Conservation (phyloP, 1,140 invertebrate species). For the Drosophila nannoptera region DNA sequence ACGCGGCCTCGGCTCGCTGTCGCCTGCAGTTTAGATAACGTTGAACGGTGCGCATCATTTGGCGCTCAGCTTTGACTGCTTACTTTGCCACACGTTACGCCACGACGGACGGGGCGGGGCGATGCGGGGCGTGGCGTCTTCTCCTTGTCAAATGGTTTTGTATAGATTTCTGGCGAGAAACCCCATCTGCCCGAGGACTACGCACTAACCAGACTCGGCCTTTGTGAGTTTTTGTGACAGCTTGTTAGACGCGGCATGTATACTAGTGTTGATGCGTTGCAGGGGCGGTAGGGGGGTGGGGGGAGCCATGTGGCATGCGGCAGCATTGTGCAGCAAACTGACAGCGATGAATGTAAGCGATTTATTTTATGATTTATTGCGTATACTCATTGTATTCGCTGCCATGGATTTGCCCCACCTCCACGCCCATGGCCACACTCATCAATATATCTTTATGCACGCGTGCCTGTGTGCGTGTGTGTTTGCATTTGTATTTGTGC, state of each 20-base stretch:
- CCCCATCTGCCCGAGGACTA: neutral
- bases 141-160: slow-evolving; percentile 71
- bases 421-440: slow-evolving; percentile 9
- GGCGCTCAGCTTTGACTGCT: slow-evolving; percentile 66
- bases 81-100: slow-evolving; percentile 57
- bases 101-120: too few species aligned
- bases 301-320: slow-evolving; percentile 27
- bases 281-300: slow-evolving; percentile 12
- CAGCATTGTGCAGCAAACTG: slow-evolving; percentile 64
- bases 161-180: slow-evolving; percentile 62
- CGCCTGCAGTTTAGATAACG: slow-evolving; percentile 72
- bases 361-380: slow-evolving; percentile 78
- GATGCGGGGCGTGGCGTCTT: slow-evolving; percentile 44
- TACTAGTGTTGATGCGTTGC: slow-evolving; percentile 25
- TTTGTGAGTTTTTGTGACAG: slow-evolving; percentile 67
- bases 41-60: slow-evolving; percentile 69
- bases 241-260: slow-evolving; percentile 70
- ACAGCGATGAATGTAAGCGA: slow-evolving; percentile 77
- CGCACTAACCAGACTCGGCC: slow-evolving; percentile 30
- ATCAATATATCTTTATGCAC: slow-evolving; percentile 4
- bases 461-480: neutral
- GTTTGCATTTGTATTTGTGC: slow-evolving; percentile 7
- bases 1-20: slow-evolving; percentile 12
- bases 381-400: slow-evolving; percentile 67
- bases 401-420: slow-evolving; percentile 45